Evolutionary conservation across 2,113 vertebrate genomes (phyloP), one percentile per base, ranked within the genome.

Genomic region (Larimichthys crocea): DNA sequence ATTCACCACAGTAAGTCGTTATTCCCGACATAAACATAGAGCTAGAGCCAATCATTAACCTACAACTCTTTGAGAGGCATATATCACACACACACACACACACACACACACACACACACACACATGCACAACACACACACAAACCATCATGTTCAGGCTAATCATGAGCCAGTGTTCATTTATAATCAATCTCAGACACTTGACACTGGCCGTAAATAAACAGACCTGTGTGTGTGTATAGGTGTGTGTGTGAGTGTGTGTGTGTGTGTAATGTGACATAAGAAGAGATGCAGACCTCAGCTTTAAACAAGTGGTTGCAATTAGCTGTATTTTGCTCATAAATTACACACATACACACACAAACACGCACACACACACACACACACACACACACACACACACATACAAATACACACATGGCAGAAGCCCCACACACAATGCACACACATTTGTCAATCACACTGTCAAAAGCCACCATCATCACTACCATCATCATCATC

Each of bases 121-220:
- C 60, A 57, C 31, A 65, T 65, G 76, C 42, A 44, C 42, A 46
- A 46, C 44, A 46, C 44, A 46, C 44, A 46, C 44, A 46, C 44
- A 52, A 50, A 61, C 66, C 44, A 57, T 52, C 78, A 70, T 74
- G 80, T 79, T 80, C 24, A 65, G 74, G 85, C 86, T 93, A 94
- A 95, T 95, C 92, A 94, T 89, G 93, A 87, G 80, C 82, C 71
- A 72, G 83, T 88, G 83, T 88, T 91, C 85, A 92, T 94, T 94
- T 93, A 93, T 90, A 90, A 95, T 95, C 89, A 92, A 94, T 95
- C 94, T 93, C 86, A 52, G 60, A 78, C 10, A 20, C 82, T 59
- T 92, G 94, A 94, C 91, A 84, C 73, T 62, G 48, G 82, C 78
- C 74, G 83, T 94, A 95, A 95, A 95, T 94, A 95, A 93, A 59